These are phyloP conservation scores for Clivina fossor DNA, from an alignment of 2,888 invertebrate genomes.

Conservation along the genomic window DNA sequence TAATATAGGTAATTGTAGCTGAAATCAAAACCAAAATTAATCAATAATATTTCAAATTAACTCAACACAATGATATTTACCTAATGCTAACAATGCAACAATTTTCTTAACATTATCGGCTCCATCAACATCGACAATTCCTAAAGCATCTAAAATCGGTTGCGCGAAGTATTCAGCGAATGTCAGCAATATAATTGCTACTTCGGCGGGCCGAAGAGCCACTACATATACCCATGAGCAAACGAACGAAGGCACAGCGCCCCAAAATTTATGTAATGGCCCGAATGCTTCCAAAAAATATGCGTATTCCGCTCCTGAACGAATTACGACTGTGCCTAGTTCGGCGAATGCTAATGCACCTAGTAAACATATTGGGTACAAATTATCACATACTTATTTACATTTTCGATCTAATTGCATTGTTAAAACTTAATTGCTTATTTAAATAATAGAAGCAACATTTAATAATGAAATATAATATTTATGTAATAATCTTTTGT, in stretches of 20 bases:
- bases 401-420: too few relatives aligned
- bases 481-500: too few relatives aligned
- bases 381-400: neutral
- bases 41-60: conserved; percentile 26
- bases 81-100: conserved; percentile 64
- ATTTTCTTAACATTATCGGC: conserved; percentile 61
- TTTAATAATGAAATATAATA: too few relatives aligned
- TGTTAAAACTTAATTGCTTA: too few relatives aligned
- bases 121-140: conserved; percentile 48
- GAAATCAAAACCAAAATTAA: conserved; percentile 38
- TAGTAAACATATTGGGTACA: conserved; percentile 48
- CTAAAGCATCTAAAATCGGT: conserved; percentile 60
- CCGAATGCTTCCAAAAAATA: conserved; percentile 76
- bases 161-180: conserved; percentile 75
- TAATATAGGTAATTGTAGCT: conserved; percentile 78
- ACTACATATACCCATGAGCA: conserved; percentile 78
- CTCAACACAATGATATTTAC: conserved; percentile 52
- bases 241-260: conserved; percentile 71
- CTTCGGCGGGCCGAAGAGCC: conserved; percentile 74
- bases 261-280: conserved; percentile 68
- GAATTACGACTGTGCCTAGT: conserved; percentile 74
- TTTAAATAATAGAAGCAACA: too few relatives aligned
- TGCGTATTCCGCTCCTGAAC: conserved; percentile 81
- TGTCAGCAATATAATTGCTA: conserved; percentile 74
- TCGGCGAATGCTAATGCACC: conserved; percentile 81